Evolutionary conservation across 1,140 invertebrate genomes (phyloP).

Genomic region (Diuraphis noxia): DNA sequence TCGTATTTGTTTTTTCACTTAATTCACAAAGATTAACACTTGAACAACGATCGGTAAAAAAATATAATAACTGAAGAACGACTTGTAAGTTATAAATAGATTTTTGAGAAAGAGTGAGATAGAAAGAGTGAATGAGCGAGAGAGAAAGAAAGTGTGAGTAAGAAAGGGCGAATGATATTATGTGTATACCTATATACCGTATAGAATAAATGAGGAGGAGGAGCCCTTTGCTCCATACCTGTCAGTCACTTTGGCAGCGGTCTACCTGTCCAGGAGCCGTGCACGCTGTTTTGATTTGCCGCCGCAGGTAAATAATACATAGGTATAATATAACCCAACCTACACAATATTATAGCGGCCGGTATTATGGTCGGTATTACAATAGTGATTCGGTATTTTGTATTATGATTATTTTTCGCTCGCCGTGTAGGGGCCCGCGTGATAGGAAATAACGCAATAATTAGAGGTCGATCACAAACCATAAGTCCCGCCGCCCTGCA

Average conservation of each 20-base stretch:
- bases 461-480: conserved; percentile 45
- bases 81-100: background rate
- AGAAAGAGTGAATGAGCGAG: background rate
- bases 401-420: background rate
- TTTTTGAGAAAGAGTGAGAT: background rate
- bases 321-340: background rate
- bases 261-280: background rate
- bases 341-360: background rate
- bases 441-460: conserved; percentile 50
- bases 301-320: background rate
- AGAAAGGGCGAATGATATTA: background rate
- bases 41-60: background rate
- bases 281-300: background rate
- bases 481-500: conserved; percentile 17
- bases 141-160: background rate
- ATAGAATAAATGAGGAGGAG: background rate
- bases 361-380: background rate
- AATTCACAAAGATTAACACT: background rate
- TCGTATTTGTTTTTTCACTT: no score
- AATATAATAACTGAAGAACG: background rate
- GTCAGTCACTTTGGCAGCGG: conserved; percentile 14
- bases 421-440: background rate
- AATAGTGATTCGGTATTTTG: conserved; percentile 1
- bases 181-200: background rate
- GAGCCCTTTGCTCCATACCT: conserved; percentile 14